These are phyloP conservation scores for Malurus leucopterus DNA, from an alignment of 2,797 vertebrate genomes.

Conservation along the genomic window DNA sequence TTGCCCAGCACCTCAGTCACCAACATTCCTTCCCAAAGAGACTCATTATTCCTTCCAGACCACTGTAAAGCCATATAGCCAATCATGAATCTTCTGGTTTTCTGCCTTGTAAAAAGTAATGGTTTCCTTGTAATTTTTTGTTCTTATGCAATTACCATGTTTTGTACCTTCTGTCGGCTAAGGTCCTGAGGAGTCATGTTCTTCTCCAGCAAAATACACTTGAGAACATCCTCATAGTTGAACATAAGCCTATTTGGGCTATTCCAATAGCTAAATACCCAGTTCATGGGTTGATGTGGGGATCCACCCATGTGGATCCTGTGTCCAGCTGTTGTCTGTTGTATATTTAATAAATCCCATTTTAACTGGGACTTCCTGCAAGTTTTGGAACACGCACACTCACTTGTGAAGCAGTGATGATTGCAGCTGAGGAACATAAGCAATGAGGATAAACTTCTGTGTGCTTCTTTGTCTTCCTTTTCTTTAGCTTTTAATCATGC, in stretches of 20 bases:
- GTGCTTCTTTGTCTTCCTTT: background rate
- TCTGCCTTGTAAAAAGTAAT: background rate
- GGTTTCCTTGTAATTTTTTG: background rate
- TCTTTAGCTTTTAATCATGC: background rate
- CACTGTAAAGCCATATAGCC: background rate
- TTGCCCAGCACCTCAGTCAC: accelerated
- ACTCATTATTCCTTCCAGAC: background rate
- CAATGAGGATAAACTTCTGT: background rate
- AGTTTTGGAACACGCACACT: background rate
- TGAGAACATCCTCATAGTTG: background rate
- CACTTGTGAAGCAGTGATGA: background rate
- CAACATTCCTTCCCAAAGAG: background rate
- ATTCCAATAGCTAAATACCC: background rate
- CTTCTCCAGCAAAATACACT: background rate
- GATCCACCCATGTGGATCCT: background rate
- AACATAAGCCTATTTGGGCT: background rate
- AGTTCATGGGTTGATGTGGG: background rate
- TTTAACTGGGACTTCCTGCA: background rate
- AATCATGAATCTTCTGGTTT: background rate
- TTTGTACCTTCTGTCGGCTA: background rate
- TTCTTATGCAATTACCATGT: background rate
- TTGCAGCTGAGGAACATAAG: background rate
- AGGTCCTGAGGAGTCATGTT: background rate
- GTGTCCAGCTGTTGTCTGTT: background rate
- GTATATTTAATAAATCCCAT: background rate